Conservation (phyloP, 1,140 invertebrate species). For the Neodiprion fabricii region DNA sequence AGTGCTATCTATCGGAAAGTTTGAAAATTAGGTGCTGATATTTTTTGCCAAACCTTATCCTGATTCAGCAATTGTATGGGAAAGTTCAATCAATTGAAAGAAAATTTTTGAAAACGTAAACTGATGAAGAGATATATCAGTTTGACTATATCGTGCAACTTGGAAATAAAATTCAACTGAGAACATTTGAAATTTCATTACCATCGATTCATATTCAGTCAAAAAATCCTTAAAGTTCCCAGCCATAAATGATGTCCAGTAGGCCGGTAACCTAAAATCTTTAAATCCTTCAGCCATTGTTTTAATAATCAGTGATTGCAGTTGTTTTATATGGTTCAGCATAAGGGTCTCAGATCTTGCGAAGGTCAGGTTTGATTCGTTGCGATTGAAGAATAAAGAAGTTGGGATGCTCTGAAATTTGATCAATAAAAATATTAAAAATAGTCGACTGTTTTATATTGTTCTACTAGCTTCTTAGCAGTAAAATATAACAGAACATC, state of each 20-base stretch:
- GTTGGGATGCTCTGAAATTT: too few species aligned
- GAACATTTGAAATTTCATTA: slow-evolving; percentile 2
- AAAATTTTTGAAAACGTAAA: too few species aligned
- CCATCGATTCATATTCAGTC: slow-evolving; percentile 41
- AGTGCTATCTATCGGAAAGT: too few species aligned
- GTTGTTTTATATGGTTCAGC: slow-evolving; percentile 5
- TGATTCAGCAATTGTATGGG: too few species aligned
- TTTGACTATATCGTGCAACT: too few species aligned
- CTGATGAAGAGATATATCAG: too few species aligned
- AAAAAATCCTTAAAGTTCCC: slow-evolving; percentile 45
- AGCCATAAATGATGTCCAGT: slow-evolving; percentile 52
- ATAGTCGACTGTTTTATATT: neutral
- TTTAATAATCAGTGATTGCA: slow-evolving; percentile 37
- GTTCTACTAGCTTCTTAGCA: too few species aligned
- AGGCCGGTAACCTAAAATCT: slow-evolving; percentile 41
- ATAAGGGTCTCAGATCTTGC: slow-evolving; percentile 28
- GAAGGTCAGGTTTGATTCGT: slow-evolving; percentile 39
- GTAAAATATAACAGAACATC: too few species aligned
- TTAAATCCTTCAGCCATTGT: slow-evolving; percentile 35
- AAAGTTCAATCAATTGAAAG: too few species aligned
- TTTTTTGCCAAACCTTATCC: too few species aligned
- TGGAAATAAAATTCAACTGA: too few species aligned
- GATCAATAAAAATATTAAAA: neutral
- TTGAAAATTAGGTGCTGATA: too few species aligned
- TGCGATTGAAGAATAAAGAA: neutral